Evolutionary conservation across 2,797 vertebrate species (phyloP).

Genomic region (Geotrypetes seraphini): DNA sequence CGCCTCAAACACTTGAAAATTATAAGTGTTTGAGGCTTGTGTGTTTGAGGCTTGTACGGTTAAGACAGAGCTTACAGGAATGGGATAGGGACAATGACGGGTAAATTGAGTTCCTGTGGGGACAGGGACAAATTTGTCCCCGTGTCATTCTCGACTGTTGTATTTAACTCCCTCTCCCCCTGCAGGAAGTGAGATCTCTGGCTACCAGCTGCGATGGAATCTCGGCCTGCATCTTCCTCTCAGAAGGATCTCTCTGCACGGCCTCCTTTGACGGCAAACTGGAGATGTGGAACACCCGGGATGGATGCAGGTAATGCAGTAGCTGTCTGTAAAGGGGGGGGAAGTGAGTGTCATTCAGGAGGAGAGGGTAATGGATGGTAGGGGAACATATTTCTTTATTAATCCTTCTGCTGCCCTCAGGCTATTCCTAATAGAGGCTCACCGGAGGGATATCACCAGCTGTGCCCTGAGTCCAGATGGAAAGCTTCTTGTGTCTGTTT

Average conservation of each 20-base stretch:
- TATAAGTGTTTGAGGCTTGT: too few relatives aligned
- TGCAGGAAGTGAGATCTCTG: constrained; percentile 68
- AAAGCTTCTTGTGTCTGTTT: constrained; percentile 65
- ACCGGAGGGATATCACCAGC: constrained; percentile 62
- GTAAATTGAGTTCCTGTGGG: too few relatives aligned
- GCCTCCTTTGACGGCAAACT: constrained; percentile 66
- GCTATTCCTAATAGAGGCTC: constrained; percentile 53
- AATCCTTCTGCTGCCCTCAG: constrained; percentile 33
- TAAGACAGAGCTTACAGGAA: too few relatives aligned
- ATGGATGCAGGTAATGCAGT: constrained; percentile 59
- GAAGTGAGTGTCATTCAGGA: too few relatives aligned
- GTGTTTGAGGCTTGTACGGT: too few relatives aligned
- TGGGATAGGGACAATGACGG: too few relatives aligned
- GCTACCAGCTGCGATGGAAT: constrained; percentile 70
- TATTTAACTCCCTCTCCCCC: rapidly evolving
- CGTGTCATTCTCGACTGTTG: too few relatives aligned
- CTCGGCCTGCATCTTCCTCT: constrained; percentile 62
- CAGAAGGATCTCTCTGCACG: constrained; percentile 47
- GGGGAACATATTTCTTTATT: not conserved
- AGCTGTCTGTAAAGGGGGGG: not conserved
- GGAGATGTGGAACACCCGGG: constrained; percentile 68
- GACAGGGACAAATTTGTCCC: too few relatives aligned
- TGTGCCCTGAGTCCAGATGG: constrained; percentile 59
- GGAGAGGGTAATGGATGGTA: too few relatives aligned
- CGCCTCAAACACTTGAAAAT: too few relatives aligned